Evolutionary conservation across 2,113 vertebrate species (phyloP), one percentile per base, ranked within the genome.

Genomic region (Lophotis ruficrista): DNA sequence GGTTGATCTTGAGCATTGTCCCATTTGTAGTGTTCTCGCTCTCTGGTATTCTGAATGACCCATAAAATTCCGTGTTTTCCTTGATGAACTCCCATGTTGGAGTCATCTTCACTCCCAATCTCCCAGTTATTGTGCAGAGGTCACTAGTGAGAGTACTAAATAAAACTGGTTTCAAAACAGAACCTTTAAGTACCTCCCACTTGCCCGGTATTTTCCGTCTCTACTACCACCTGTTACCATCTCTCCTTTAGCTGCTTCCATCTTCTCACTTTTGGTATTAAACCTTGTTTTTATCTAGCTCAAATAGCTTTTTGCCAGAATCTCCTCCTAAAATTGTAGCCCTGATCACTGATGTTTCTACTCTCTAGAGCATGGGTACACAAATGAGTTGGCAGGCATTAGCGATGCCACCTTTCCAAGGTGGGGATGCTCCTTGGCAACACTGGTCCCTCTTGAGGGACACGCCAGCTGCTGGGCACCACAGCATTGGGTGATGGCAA

Each of bases 391-490:
- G 31, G 28, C 62, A 83, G 62, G 66, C 25, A 7, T 57, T 16
- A 61, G 50, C 9, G 6, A 2, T 33, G 41, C 20, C 12, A 7
- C 45, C 35, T 91, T 78, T 54, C 57, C 81, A 71, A 41, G 4
- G 0, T 0, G 14, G 10, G 70, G 38, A n/a, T 76, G 70, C 24
- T 64, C 56, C 43, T 57, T 14, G 45, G 72, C 41, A 62, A 15
- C 18, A 16, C 15, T 2, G 50, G 33, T 68, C 38, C 57, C 57
- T 21, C 33, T 4, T 12, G 53, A 14, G 56, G 38, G 57, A 65
- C 5, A 1, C 0, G 0, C 7, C 3, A 2, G 84, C 21, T 79
- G 38, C 80, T 60, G 87, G 58, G 53, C 43, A 23, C 22, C 51
- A 15, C 27, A 6, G 19, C n/a, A 65, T 43, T 35, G 66, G 91